These are phyloP conservation scores for Lamprotornis superbus DNA, from an alignment of 2,113 vertebrate genomes.

Conservation along the genomic window DNA sequence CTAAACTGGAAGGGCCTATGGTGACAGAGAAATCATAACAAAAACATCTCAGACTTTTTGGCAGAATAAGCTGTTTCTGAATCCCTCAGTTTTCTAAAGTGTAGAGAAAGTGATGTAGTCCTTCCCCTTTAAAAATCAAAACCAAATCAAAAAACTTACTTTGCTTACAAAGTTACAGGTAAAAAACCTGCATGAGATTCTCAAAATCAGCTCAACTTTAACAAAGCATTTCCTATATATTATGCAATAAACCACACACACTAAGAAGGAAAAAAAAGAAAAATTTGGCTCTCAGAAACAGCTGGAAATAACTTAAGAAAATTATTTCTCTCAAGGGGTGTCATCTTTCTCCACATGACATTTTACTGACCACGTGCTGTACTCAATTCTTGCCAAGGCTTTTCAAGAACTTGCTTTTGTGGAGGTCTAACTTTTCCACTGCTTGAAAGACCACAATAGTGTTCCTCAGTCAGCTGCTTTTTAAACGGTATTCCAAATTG, in stretches of 20 bases:
- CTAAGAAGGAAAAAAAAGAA: not conserved
- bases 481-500: not conserved
- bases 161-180: not conserved
- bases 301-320: not conserved
- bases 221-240: not conserved
- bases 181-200: not conserved
- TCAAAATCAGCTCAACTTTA: not conserved
- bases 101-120: not conserved
- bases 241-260: not conserved
- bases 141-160: not conserved
- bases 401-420: not conserved
- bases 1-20: not conserved
- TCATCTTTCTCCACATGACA: not conserved
- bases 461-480: not conserved
- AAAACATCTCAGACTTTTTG: not conserved
- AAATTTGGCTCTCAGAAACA: not conserved
- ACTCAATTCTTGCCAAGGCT: not conserved
- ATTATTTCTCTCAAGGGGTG: not conserved
- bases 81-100: not conserved
- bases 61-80: not conserved
- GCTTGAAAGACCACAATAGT: not conserved
- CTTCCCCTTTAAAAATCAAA: not conserved
- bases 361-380: not conserved
- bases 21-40: not conserved
- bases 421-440: not conserved